Conservation (phyloP, 2,888 invertebrate genomes). For the Villa cingulata region DNA sequence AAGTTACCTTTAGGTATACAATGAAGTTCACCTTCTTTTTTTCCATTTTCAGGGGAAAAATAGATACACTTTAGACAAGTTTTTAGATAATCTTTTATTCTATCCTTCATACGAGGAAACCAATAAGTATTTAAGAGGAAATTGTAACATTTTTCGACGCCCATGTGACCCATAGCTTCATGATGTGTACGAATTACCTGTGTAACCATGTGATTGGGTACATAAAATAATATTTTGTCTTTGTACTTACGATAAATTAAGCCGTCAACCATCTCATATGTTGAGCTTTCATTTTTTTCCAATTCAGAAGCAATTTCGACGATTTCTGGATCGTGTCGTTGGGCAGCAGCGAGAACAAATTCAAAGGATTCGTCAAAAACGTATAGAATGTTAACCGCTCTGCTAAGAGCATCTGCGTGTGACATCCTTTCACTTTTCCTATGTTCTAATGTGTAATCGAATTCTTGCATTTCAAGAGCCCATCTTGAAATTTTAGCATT, state of each 20-base stretch:
- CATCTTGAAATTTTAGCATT: no score
- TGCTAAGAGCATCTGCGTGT: constrained; percentile 22
- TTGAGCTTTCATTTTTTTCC: constrained; percentile 11
- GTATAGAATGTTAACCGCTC: constrained; percentile 10
- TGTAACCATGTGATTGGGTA: no score
- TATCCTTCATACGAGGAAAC: constrained; percentile 24
- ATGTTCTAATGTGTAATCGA: no score
- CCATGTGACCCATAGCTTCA: constrained; percentile 22
- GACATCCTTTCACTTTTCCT: no score
- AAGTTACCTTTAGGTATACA: no score
- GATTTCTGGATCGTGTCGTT: constrained; percentile 18
- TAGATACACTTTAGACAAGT: no score
- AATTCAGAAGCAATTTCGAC: constrained; percentile 13
- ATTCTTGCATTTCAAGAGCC: no score
- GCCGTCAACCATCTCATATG: constrained; percentile 9
- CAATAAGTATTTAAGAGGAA: constrained; percentile 17
- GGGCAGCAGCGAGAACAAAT: constrained; percentile 6
- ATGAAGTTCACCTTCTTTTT: no score
- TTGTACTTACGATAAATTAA: constrained; percentile 9
- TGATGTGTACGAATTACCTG: no score
- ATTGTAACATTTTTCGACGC: constrained; percentile 19
- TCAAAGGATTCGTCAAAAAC: constrained; percentile 9
- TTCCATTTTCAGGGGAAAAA: no score
- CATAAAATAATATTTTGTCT: no score
- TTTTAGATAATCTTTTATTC: no score